Evolutionary conservation across 2,888 invertebrate genomes (phyloP).

Genomic region (Heliothis peltigera): DNA sequence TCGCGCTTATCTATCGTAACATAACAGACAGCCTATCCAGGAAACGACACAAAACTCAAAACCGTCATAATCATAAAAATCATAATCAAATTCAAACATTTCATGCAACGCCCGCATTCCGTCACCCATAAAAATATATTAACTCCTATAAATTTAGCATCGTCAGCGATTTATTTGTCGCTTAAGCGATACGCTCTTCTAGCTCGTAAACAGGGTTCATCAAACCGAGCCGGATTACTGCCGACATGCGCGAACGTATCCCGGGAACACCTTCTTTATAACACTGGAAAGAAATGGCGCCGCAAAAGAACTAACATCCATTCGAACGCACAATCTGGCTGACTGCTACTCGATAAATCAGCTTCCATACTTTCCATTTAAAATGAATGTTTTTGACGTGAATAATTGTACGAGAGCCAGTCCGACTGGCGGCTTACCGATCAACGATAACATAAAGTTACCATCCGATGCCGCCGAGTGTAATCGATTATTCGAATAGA

Average conservation of each 20-base stretch:
- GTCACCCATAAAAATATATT: slow-evolving; percentile 82
- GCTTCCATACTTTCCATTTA: slow-evolving; percentile 62
- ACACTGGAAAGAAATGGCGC: slow-evolving; percentile 51
- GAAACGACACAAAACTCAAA: slow-evolving; percentile 58
- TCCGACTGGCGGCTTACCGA: slow-evolving; percentile 35
- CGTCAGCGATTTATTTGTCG: slow-evolving; percentile 85
- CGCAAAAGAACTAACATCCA: slow-evolving; percentile 52
- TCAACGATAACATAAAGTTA: slow-evolving; percentile 52
- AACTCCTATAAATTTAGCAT: slow-evolving; percentile 85
- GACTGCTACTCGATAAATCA: slow-evolving; percentile 59
- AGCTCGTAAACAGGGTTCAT: slow-evolving; percentile 83
- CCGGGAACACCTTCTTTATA: slow-evolving; percentile 68
- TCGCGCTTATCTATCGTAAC: slow-evolving; percentile 18
- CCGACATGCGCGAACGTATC: slow-evolving; percentile 75
- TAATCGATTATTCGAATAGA: slow-evolving; percentile 59
- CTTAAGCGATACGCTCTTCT: slow-evolving; percentile 79
- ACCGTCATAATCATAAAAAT: slow-evolving; percentile 58
- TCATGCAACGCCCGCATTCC: slow-evolving; percentile 71
- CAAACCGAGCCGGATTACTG: slow-evolving; percentile 78
- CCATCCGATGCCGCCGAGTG: slow-evolving; percentile 48
- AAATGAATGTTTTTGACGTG: slow-evolving; percentile 63
- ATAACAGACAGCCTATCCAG: slow-evolving; percentile 29
- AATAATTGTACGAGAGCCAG: slow-evolving; percentile 59
- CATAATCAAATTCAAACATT: slow-evolving; percentile 75
- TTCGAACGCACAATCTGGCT: slow-evolving; percentile 46